These are phyloP conservation scores for sheep (Ovis aries) DNA, from an alignment of 2,113 vertebrate genomes.

Conservation along the genomic window DNA sequence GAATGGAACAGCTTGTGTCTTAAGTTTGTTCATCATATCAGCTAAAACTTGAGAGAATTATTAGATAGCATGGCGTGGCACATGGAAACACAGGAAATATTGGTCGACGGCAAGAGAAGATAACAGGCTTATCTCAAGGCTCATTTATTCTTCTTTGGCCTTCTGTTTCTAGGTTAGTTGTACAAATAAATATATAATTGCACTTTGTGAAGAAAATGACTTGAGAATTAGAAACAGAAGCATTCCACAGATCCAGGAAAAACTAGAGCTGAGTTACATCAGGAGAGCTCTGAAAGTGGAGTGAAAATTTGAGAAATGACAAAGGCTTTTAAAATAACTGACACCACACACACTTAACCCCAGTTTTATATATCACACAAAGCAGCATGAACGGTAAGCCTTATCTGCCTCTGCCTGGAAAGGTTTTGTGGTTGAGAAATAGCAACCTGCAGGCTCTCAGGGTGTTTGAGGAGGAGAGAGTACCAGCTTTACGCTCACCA, in stretches of 20 bases:
- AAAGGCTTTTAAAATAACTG: background rate
- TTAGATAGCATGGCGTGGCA: background rate
- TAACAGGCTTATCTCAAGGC: background rate
- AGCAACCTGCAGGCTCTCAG: background rate
- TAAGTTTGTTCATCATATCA: background rate
- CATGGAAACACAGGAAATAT: background rate
- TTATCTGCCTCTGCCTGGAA: background rate
- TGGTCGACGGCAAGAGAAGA: background rate
- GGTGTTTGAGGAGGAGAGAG: background rate
- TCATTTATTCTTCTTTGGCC: background rate
- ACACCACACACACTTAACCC: background rate
- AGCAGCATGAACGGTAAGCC: background rate
- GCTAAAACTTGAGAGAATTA: background rate
- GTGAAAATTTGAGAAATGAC: background rate
- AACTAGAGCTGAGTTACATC: background rate
- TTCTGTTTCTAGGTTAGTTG: background rate
- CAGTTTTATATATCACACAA: background rate
- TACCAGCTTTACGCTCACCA: background rate
- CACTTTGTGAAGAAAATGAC: background rate
- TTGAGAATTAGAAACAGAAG: conserved; percentile 44
- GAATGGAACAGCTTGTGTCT: background rate
- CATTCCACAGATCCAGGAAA: background rate
- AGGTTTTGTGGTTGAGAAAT: background rate
- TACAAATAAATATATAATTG: conserved; percentile 21
- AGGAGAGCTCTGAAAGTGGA: background rate